Evolutionary conservation across 1,140 invertebrate genomes (phyloP).

Genomic region (Lineus longissimus): DNA sequence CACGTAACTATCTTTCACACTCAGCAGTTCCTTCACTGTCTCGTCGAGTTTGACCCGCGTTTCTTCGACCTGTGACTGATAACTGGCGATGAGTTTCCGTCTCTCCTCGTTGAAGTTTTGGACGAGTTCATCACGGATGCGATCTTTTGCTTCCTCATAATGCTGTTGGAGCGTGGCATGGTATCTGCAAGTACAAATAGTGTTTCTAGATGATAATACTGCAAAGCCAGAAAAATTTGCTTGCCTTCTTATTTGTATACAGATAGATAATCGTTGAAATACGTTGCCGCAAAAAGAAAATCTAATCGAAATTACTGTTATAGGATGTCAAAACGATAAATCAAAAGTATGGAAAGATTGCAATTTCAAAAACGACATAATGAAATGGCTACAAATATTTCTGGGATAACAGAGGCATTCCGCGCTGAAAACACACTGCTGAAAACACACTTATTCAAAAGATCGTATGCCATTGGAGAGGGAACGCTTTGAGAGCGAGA

Average conservation of each 20-base stretch:
- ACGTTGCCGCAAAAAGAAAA: too few species aligned
- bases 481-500: too few species aligned
- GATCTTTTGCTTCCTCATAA: slow-evolving; percentile 10
- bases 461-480: too few species aligned
- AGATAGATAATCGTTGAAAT: too few species aligned
- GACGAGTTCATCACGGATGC: slow-evolving; percentile 7
- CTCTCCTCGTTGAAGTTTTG: slow-evolving; percentile 4
- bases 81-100: not conserved
- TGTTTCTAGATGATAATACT: not conserved
- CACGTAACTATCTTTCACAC: slow-evolving; percentile 45
- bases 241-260: slow-evolving; percentile 21
- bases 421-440: too few species aligned
- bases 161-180: slow-evolving; percentile 14
- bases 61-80: not conserved
- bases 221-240: not conserved
- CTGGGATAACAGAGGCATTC: too few species aligned
- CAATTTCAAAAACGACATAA: too few species aligned
- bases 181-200: slow-evolving; percentile 10
- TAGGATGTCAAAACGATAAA: too few species aligned
- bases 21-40: slow-evolving; percentile 34
- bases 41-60: slow-evolving; percentile 23
- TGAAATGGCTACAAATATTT: too few species aligned
- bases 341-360: too few species aligned
- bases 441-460: too few species aligned
- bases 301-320: too few species aligned